Evolutionary conservation across 1,140 invertebrate genomes (phyloP).

Genomic region (Drosophila melanica): DNA sequence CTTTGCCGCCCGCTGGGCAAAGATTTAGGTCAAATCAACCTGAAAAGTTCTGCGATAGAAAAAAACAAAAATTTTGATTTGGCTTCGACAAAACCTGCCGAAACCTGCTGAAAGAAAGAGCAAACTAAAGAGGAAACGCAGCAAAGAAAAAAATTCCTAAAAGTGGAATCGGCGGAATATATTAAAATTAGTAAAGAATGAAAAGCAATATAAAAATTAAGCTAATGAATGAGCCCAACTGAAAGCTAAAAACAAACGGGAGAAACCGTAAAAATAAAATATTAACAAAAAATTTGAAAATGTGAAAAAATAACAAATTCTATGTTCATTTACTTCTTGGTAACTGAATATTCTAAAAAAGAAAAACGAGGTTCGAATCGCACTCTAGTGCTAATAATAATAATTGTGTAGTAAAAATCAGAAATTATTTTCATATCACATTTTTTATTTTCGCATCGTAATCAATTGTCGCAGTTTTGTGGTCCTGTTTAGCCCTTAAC

Average conservation of each 20-base stretch:
- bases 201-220: neutral
- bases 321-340: too few species aligned
- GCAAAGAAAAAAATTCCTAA: neutral
- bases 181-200: neutral
- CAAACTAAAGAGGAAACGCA: neutral
- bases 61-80: neutral
- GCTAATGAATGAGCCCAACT: neutral
- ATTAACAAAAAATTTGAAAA: too few species aligned
- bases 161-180: neutral
- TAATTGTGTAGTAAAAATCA: neutral
- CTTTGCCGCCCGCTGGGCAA: conserved; percentile 1
- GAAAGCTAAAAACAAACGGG: neutral
- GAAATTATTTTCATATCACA: conserved; percentile 57
- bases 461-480: conserved; percentile 26
- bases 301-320: too few species aligned
- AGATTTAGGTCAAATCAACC: conserved; percentile 39
- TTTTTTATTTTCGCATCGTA: conserved; percentile 57
- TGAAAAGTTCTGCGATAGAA: neutral
- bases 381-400: too few species aligned
- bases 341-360: too few species aligned
- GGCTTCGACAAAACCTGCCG: neutral
- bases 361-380: too few species aligned
- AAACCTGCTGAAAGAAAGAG: neutral
- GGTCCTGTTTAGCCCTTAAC: conserved; percentile 54
- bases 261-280: too few species aligned